Conservation (phyloP, 1,140 invertebrate species). For the Dufourea novaeangliae region DNA sequence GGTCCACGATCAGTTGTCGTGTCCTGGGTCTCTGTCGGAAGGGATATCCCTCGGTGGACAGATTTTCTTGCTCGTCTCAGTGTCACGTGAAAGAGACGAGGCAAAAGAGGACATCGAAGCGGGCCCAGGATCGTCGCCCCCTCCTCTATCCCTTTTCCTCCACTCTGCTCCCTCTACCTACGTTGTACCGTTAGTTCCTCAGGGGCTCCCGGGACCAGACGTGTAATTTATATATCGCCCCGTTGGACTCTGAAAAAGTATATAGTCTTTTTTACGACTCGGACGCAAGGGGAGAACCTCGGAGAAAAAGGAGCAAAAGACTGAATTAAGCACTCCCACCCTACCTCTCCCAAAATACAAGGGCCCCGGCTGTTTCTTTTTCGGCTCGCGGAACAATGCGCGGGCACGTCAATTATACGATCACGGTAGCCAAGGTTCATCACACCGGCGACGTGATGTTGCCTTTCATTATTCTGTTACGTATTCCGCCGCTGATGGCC, state of each 20-base stretch:
- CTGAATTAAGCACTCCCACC: too few relatives aligned
- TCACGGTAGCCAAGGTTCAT: slow-evolving; percentile 64
- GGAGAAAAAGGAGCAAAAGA: slow-evolving; percentile 4
- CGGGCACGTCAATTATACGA: slow-evolving; percentile 69
- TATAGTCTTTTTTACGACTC: slow-evolving; percentile 58
- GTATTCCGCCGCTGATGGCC: slow-evolving; percentile 5
- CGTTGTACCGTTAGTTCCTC: slow-evolving; percentile 69
- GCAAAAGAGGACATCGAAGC: slow-evolving; percentile 16
- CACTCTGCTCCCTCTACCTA: slow-evolving; percentile 14
- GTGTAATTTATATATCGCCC: slow-evolving; percentile 77
- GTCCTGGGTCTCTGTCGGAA: slow-evolving; percentile 11
- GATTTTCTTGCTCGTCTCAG: slow-evolving; percentile 60
- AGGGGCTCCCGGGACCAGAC: slow-evolving; percentile 68
- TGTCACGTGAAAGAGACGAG: slow-evolving; percentile 56
- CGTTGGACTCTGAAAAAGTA: slow-evolving; percentile 59
- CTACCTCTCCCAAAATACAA: too few relatives aligned
- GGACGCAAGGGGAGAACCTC: too few relatives aligned
- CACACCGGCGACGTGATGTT: slow-evolving; percentile 63
- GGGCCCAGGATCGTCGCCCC: slow-evolving; percentile 58
- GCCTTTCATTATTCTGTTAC: slow-evolving; percentile 47
- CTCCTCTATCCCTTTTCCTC: too few relatives aligned
- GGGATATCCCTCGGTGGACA: slow-evolving; percentile 46
- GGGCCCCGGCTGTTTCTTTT: slow-evolving; percentile 20
- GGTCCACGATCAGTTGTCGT: slow-evolving; percentile 69
- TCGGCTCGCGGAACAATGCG: slow-evolving; percentile 54